Evolutionary conservation across 2,113 vertebrate genomes (phyloP), one percentile per base, ranked within the genome.

Genomic region (Leuciscus idus): DNA sequence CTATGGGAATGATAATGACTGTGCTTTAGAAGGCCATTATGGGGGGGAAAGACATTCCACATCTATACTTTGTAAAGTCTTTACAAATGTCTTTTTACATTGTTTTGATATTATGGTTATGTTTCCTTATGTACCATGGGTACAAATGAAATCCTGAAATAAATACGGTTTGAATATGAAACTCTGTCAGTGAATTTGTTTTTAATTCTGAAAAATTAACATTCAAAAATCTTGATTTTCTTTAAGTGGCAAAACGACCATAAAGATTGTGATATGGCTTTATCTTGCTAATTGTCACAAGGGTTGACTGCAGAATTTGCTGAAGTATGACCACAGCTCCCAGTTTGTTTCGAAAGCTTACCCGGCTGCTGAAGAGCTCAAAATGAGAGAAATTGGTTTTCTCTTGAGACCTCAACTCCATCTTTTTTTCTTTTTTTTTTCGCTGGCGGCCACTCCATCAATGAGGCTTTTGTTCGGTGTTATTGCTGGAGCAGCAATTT

Each of bases 91-190:
- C 91, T 87, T 96, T 93, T 91, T 95, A 93, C 94, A 86, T 95
- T 95, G 91, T 93, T 93, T 95, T 94, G 91, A 94, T 95, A 94
- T 94, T 93, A 93, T 94, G 92, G 92, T 95, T 94, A 78, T 95
- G 96, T 94, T 95, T 96, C 96, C 96, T 96, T 94, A 95, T 92
- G 96, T 98, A 97, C 97, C 96, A 97, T 98, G 97, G 97, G 96
- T 98, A 97, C 96, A 97, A 96, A 96, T 95, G 92, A 95, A 95
- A 93, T 92, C 92, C 91, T 93, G 94, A 92, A 94, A 96, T 95
- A 95, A 97, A 96, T 97, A 95, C 94, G 96, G 95, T 93, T 95
- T 94, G 95, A 94, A 95, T 96, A 96, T 91, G 93, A 92, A 96
- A 86, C 30, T 80, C 62, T 80, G 30, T 43, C 8, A n/a, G 68